Conservation (phyloP, 2,888 invertebrate genomes). For the Agrilus mali region DNA sequence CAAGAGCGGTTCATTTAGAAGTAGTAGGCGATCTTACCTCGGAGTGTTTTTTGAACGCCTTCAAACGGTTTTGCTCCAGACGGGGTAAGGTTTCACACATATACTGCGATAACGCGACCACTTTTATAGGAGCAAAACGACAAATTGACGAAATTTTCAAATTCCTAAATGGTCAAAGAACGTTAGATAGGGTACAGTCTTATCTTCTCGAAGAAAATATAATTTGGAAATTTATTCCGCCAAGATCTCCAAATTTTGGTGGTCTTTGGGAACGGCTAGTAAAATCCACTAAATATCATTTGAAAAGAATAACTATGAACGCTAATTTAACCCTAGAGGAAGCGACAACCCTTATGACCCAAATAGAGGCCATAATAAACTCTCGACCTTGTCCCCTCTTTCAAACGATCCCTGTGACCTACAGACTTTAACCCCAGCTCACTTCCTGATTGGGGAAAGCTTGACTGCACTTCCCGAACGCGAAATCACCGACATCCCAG, state of each 20-base stretch:
- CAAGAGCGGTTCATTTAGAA: slow-evolving; percentile 23
- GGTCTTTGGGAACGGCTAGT: not conserved
- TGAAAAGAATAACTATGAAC: not conserved
- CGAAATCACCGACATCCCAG: too few relatives aligned
- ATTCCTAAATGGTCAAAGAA: not conserved
- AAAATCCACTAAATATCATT: not conserved
- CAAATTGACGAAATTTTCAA: not conserved
- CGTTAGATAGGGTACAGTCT: not conserved
- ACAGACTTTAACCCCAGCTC: too few relatives aligned
- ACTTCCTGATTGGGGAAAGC: too few relatives aligned
- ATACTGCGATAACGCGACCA: slow-evolving; percentile 23
- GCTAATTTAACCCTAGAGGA: too few relatives aligned
- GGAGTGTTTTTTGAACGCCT: slow-evolving; percentile 19
- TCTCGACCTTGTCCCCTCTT: too few relatives aligned
- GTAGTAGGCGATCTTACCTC: slow-evolving; percentile 18
- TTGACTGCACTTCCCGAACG: too few relatives aligned
- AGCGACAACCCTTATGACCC: too few relatives aligned
- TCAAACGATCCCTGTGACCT: too few relatives aligned
- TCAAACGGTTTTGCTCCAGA: slow-evolving; percentile 19
- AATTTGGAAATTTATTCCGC: too few relatives aligned
- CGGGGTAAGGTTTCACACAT: slow-evolving; percentile 17
- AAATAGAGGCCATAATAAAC: too few relatives aligned
- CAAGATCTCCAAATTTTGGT: not conserved
- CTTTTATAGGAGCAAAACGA: slow-evolving; percentile 21
- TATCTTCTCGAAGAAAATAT: not conserved